Percentiles rank a stretch among this genome's conserved stretches.
These are phyloP conservation scores for Rhinopomastus cyanomelas DNA, from an alignment of 2,113 vertebrate genomes.

Conservation along the genomic window DNA sequence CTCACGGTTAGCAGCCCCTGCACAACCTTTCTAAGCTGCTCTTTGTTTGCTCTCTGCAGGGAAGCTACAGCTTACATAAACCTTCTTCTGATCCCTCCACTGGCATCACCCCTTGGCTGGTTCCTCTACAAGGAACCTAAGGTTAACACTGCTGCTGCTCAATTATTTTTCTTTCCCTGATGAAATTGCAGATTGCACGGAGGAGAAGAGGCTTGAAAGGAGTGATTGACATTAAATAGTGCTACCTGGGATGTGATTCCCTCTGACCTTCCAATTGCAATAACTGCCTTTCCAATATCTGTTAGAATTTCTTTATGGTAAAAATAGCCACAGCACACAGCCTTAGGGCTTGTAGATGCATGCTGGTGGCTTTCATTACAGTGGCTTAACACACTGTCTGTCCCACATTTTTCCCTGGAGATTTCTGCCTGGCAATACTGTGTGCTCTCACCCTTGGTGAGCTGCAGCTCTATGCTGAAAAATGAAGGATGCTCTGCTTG, in stretches of 20 bases:
- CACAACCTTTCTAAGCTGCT: neutral
- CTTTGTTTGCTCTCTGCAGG: neutral
- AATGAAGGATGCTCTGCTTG: neutral
- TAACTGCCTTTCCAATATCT: neutral
- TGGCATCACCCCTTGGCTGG: neutral
- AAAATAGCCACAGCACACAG: neutral
- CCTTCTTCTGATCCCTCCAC: neutral
- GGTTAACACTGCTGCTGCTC: neutral
- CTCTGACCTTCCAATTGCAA: constrained; percentile 3
- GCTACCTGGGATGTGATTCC: neutral
- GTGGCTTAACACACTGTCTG: neutral
- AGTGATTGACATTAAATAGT: neutral
- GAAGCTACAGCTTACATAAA: neutral
- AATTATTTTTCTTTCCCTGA: rapidly evolving
- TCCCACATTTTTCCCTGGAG: neutral
- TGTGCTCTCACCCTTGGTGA: neutral
- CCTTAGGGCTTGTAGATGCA: neutral
- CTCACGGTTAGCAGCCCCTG: neutral
- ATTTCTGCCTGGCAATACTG: neutral
- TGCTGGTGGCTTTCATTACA: neutral
- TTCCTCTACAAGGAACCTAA: neutral
- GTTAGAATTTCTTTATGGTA: neutral
- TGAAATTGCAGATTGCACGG: neutral
- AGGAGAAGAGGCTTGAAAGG: neutral
- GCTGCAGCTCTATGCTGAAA: neutral